Evolutionary conservation across 2,113 vertebrate species (phyloP).

Genomic region (Mixornis gularis): DNA sequence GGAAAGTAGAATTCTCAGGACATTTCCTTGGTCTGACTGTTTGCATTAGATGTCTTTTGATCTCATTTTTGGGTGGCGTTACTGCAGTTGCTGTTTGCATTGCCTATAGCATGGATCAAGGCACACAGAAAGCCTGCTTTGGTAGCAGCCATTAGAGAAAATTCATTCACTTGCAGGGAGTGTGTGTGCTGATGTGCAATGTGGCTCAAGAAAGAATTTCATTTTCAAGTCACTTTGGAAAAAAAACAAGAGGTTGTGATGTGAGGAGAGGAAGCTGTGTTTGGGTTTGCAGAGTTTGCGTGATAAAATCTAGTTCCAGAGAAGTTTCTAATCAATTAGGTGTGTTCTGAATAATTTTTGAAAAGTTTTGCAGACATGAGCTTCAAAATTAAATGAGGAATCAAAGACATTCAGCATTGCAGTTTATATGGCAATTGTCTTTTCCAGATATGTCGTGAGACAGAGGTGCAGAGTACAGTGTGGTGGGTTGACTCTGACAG

Average conservation of each 20-base stretch:
- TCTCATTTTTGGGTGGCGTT: not conserved
- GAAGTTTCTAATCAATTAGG: not conserved
- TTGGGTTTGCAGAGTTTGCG: not conserved
- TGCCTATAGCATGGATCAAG: not conserved
- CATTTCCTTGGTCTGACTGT: not conserved
- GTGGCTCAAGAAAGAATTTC: not conserved
- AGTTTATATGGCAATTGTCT: not conserved
- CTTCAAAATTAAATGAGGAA: not conserved
- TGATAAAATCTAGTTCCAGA: not conserved
- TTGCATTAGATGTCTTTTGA: not conserved
- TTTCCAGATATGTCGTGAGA: not conserved
- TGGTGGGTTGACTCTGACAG: not conserved
- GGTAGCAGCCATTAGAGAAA: not conserved
- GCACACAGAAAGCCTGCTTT: not conserved
- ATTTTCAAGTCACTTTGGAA: conserved; percentile 6
- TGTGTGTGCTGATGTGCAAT: rapidly evolving
- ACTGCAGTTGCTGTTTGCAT: not conserved
- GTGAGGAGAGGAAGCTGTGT: not conserved
- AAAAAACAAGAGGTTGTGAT: not conserved
- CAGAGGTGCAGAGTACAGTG: not conserved
- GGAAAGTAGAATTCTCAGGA: not conserved
- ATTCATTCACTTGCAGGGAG: not conserved
- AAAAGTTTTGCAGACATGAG: not conserved
- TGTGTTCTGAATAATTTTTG: not conserved
- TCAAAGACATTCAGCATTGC: not conserved